Evolutionary conservation across 2,797 vertebrate genomes (phyloP).

Genomic region (Manis javanica): DNA sequence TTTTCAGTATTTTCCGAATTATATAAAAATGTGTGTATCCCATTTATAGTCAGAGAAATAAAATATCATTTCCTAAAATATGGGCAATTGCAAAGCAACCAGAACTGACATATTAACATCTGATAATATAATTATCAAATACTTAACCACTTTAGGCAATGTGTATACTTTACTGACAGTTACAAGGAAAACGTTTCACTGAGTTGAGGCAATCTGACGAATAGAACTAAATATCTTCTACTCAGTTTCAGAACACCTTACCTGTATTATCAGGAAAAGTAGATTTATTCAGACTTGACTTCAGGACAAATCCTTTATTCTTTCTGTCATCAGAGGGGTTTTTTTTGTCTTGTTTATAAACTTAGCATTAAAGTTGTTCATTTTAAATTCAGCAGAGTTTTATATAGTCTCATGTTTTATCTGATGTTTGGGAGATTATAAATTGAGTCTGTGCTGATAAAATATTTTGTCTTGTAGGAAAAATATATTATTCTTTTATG

Average conservation of each 20-base stretch:
- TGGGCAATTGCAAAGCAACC: not conserved
- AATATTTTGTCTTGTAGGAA: conserved; percentile 60
- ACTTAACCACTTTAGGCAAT: not conserved
- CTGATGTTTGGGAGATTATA: conserved; percentile 3
- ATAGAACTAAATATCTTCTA: no score
- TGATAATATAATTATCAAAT: not conserved
- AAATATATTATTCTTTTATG: conserved; percentile 66
- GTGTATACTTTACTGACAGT: not conserved
- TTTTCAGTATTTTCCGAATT: not conserved
- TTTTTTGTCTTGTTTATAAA: not conserved
- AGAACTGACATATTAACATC: not conserved
- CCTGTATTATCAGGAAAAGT: not conserved
- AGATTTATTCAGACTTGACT: not conserved
- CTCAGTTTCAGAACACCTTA: not conserved
- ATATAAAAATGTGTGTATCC: not conserved
- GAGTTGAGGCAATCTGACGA: not conserved
- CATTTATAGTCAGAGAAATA: not conserved
- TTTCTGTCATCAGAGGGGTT: not conserved
- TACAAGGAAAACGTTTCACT: not conserved
- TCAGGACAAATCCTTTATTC: not conserved
- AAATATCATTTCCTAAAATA: not conserved
- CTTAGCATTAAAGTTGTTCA: not conserved
- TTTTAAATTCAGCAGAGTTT: conserved; percentile 33
- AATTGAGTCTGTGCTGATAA: conserved; percentile 40
- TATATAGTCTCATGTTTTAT: not conserved